These are phyloP conservation scores for Notolabrus celidotus DNA, from an alignment of 2,797 vertebrate species.

Conservation along the genomic window DNA sequence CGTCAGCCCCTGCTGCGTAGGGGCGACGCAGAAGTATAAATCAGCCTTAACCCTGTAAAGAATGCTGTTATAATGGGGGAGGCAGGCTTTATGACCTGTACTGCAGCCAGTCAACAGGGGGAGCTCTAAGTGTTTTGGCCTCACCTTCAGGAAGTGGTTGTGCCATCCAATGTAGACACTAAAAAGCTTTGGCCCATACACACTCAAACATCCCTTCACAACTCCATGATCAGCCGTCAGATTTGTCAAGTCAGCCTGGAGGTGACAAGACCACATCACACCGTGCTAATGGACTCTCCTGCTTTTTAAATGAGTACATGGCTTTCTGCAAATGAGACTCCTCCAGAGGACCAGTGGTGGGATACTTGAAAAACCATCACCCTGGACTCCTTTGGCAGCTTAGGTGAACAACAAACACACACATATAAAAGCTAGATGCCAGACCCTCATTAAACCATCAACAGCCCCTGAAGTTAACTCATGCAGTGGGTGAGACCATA, in stretches of 20 bases:
- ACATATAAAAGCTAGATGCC: conserved; percentile 20
- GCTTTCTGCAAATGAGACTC: conserved; percentile 64
- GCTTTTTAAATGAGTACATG: conserved; percentile 62
- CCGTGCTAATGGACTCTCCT: conserved; percentile 60
- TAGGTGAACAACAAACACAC: conserved; percentile 47
- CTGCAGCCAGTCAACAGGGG: no score
- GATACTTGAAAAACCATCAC: conserved; percentile 42
- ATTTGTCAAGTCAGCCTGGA: conserved; percentile 7
- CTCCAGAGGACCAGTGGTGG: conserved; percentile 34
- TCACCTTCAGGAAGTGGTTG: no score
- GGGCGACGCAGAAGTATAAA: no score
- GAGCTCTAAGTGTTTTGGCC: no score
- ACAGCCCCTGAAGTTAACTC: conserved; percentile 46
- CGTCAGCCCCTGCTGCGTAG: no score
- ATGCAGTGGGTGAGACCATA: conserved; percentile 42
- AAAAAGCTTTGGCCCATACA: neutral
- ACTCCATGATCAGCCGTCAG: neutral
- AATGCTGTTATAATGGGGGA: no score
- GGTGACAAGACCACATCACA: conserved; percentile 30
- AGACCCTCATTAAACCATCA: conserved; percentile 69
- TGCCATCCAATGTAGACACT: neutral
- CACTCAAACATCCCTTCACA: conserved; percentile 10
- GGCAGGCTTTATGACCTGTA: no score
- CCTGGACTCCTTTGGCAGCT: conserved; percentile 15
- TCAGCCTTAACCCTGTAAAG: no score